Percentiles rank a stretch among this genome's conserved stretches.
phyloP scores from a whole-genome alignment of 2,113 vertebrate species.

The Falco punctatus region DNA sequence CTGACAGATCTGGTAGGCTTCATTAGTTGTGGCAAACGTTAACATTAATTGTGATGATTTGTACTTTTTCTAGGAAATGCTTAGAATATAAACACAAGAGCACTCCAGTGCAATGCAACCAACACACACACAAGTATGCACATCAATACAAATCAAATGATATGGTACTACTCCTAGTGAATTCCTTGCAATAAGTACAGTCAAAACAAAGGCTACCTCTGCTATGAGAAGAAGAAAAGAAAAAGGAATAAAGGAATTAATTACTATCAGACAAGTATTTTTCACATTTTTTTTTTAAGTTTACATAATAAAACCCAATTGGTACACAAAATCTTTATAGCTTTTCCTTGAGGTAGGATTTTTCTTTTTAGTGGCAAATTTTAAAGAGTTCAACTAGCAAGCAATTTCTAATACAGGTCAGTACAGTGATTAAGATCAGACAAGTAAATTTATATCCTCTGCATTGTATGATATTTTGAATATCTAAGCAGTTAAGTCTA shows the following conservation, averaged over 20 bases:
- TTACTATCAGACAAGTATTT: neutral
- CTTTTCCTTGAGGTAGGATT: neutral
- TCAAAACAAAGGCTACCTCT: neutral
- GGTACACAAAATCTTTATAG: neutral
- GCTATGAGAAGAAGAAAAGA: neutral
- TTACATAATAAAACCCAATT: neutral
- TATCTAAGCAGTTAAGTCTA: neutral
- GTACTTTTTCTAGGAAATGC: neutral
- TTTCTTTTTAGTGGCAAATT: neutral
- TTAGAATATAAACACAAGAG: neutral
- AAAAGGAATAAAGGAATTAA: neutral
- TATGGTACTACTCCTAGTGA: neutral
- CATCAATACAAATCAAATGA: neutral
- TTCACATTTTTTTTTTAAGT: neutral
- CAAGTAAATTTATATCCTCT: neutral
- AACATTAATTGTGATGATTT: neutral
- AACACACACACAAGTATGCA: neutral
- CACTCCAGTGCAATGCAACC: neutral
- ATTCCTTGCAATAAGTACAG: neutral
- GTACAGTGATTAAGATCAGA: neutral
- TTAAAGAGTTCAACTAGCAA: neutral
- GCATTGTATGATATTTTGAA: neutral
- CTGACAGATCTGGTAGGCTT: neutral
- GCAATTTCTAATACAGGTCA: constrained; percentile 1
- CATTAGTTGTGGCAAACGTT: neutral